Base-by-base conservation (phyloP, 92 coral and sea anemone genomes). In the Siderastrea siderea region DNA sequence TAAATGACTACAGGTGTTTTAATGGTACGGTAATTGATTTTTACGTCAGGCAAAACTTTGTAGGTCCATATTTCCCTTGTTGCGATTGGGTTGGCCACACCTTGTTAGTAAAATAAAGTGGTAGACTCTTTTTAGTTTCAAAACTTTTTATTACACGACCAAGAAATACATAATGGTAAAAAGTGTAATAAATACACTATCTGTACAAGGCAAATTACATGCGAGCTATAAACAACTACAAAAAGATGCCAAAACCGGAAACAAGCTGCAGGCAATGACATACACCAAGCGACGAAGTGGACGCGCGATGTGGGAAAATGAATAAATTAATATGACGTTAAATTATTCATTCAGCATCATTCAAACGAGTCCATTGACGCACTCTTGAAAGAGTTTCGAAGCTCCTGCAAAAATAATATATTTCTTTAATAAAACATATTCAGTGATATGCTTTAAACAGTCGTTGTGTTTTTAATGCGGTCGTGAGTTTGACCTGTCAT, bases 351-450 rank as follows among this genome's bases (percentile, higher is more conserved):
- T 71, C 57, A 7, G 73, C 16, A 14, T 77, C 75, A 84, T 14
- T 84, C 84, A 52, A 84, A 64, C 6, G 74, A n/a, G 38, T 26
- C 38, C 38, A 26, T 26, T 26, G 38, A 26, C 38, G 38, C 38
- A 26, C 38, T 26, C 38, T 84, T 84, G 71, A 84, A 75, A 60
- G 88, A 74, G 55, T 68, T 74, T 76, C 68, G 76, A 69, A 84
- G 88, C 61, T 84, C 88, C 88, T 84, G 52, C 38, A 49, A 47
- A 64, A 51, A 76, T 75, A 49, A 51, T 58, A 58, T 8, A 58
- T 8, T 1, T 58, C 63, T 8, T 58, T 0, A 8, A 58, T 58
- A 8, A 58, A 26, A 26, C 38, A 26, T 68, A 19, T 68, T 68
- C 47, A 19, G 13, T 19, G 47, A 11, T 38, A 9, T 7, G 7